phyloP scores from a whole-genome alignment of 2,888 invertebrate species.

The Coenonympha arcania region DNA sequence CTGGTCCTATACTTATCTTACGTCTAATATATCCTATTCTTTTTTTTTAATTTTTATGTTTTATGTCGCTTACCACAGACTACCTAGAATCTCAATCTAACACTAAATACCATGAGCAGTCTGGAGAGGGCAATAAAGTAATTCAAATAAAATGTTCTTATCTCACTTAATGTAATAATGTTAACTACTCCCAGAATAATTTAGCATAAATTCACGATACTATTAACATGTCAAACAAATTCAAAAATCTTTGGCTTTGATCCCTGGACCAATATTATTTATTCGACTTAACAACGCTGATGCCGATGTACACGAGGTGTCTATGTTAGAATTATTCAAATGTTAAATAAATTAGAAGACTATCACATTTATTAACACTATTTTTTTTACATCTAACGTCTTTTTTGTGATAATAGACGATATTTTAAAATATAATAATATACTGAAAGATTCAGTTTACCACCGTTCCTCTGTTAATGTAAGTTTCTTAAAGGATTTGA shows the following conservation, averaged over 20 bases:
- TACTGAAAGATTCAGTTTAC: slow-evolving; percentile 58
- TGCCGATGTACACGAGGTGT: slow-evolving; percentile 60
- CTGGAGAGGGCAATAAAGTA: slow-evolving; percentile 70
- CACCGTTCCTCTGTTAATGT: slow-evolving; percentile 64
- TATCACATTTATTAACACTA: slow-evolving; percentile 74
- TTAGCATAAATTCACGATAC: slow-evolving; percentile 72
- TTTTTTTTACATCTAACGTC: slow-evolving; percentile 65
- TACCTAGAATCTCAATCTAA: slow-evolving; percentile 61
- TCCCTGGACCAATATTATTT: slow-evolving; percentile 83
- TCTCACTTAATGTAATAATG: slow-evolving; percentile 60
- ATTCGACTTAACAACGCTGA: slow-evolving; percentile 53
- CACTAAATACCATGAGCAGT: slow-evolving; percentile 69
- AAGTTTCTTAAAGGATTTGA: slow-evolving; percentile 75
- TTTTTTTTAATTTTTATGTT: slow-evolving; percentile 48
- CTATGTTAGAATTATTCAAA: slow-evolving; percentile 58
- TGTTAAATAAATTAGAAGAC: slow-evolving; percentile 70
- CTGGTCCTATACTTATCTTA: slow-evolving; percentile 67
- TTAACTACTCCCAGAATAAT: slow-evolving; percentile 70
- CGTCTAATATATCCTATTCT: slow-evolving; percentile 51
- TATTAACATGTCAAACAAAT: slow-evolving; percentile 72
- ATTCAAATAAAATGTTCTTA: slow-evolving; percentile 57
- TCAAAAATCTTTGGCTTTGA: slow-evolving; percentile 89
- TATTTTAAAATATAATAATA: slow-evolving; percentile 55
- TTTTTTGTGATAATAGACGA: slow-evolving; percentile 61
- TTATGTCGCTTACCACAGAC: slow-evolving; percentile 64